Base-by-base conservation (phyloP, 1,140 invertebrate species). In the Sinella curviseta region DNA sequence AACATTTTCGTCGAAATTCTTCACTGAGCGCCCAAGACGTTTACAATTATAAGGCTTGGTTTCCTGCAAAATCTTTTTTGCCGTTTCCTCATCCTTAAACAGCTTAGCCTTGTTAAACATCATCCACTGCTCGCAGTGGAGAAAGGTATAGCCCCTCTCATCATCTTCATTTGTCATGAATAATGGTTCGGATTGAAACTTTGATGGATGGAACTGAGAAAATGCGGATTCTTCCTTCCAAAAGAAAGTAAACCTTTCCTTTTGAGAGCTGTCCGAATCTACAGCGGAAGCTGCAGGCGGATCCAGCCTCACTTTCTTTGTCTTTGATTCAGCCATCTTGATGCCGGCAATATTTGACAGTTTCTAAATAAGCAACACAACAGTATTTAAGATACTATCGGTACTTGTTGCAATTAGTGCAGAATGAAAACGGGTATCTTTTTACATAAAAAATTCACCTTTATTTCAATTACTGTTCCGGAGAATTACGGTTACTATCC, bases 161-260 rank as follows among this genome's bases (percentile, higher is more conserved):
- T 54, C 36, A 2, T 28, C 26, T 34, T 55, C 28, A 0, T 24
- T 36, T 20, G 65, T 39, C 2, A 76, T 17, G 57, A 80, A 80
- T 1, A 77, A 26, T 1, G 78, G 28, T 17, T 31, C 30, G 8
- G 31, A 77, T 4, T 16, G 65, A 33, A 78, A 80, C 14, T 24
- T 33, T 3, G 35, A 67, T 12, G 39, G n/a, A 60, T 82, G 79
- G 30, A 76, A 82, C 33, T 82, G 81, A 33, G 78, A 80, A 55
- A 82, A 82, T 30, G 81, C 78, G n/a, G 77, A 78, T 8, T 60
- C 73, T 1, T 12, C 20, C 0, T 26, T 24, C 26, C 31, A 82
- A 74, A 82, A 82, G 35, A 78, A 82, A 16, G 81, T 82, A 30
- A 82, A 82, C n/a, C 17, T 60, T 65, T 82, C 81, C 24, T 14